phyloP scores from a whole-genome alignment of 2,797 vertebrate genomes.

The Hippocampus kuda region DNA sequence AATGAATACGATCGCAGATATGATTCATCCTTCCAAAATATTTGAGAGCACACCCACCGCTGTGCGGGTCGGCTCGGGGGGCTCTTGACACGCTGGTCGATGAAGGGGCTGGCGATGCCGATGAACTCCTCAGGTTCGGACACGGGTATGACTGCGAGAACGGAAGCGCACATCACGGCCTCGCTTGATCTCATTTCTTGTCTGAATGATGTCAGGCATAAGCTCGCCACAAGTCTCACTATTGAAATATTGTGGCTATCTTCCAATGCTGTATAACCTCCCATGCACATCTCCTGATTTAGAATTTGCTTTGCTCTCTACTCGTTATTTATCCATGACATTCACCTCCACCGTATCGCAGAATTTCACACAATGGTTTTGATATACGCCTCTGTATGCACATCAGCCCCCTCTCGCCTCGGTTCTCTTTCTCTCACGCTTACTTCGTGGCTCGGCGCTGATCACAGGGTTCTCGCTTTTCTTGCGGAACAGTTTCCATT shows the following conservation, averaged over 20 bases:
- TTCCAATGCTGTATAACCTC: slow-evolving; percentile 19
- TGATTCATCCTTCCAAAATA: slow-evolving; percentile 4
- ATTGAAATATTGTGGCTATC: slow-evolving; percentile 29
- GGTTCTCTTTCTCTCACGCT: slow-evolving; percentile 17
- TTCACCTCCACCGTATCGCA: slow-evolving; percentile 38
- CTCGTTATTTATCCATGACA: slow-evolving; percentile 39
- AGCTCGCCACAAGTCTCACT: slow-evolving; percentile 42
- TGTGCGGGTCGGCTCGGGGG: slow-evolving; percentile 45
- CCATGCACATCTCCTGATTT: slow-evolving; percentile 26
- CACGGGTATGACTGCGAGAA: slow-evolving; percentile 59
- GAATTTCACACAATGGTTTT: slow-evolving; percentile 31
- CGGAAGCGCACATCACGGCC: slow-evolving; percentile 27
- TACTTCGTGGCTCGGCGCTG: slow-evolving; percentile 79
- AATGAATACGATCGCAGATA: slow-evolving; percentile 8
- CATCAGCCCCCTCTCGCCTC: neutral
- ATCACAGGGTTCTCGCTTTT: slow-evolving; percentile 59
- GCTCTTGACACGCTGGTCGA: slow-evolving; percentile 60
- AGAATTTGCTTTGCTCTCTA: slow-evolving; percentile 17
- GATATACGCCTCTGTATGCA: slow-evolving; percentile 27
- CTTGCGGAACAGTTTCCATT: slow-evolving; percentile 81
- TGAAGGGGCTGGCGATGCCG: slow-evolving; percentile 79
- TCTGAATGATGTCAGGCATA: slow-evolving; percentile 42
- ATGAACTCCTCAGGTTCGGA: slow-evolving; percentile 74
- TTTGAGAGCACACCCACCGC: slow-evolving; percentile 60
- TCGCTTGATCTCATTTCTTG: slow-evolving; percentile 22